phyloP scores from a whole-genome alignment of 1,140 invertebrate genomes.

The Gyrodactylus bullatarudis region DNA sequence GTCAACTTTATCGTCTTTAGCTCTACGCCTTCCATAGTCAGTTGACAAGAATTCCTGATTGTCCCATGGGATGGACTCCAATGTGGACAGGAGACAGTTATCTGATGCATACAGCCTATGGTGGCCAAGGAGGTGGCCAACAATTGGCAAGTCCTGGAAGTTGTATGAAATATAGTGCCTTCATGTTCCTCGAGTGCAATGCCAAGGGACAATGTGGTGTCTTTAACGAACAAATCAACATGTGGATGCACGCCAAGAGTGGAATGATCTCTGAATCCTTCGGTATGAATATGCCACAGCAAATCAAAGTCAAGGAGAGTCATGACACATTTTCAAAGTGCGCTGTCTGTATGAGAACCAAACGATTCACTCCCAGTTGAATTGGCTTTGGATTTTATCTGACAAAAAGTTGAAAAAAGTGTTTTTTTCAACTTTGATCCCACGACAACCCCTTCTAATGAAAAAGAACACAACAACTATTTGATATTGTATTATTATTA shows the following conservation, averaged over 20 bases:
- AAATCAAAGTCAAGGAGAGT: not conserved
- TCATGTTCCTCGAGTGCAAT: conserved; percentile 62
- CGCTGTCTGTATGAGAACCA: conserved; percentile 2
- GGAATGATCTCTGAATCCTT: not conserved
- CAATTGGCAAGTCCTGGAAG: conserved; percentile 61
- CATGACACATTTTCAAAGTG: conserved; percentile 1
- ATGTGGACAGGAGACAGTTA: conserved; percentile 92
- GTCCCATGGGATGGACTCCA: conserved; percentile 52
- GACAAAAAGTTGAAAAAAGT: too few relatives aligned
- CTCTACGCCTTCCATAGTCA: conserved; percentile 58
- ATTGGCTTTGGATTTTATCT: too few relatives aligned
- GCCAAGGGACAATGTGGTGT: conserved; percentile 11
- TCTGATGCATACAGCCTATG: conserved; percentile 35
- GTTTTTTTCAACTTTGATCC: too few relatives aligned
- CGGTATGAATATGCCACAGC: not conserved
- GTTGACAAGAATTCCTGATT: conserved; percentile 45
- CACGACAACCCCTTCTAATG: too few relatives aligned
- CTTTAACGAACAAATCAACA: not conserved
- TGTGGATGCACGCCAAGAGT: not conserved
- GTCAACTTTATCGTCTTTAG: not conserved
- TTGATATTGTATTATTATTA: too few relatives aligned
- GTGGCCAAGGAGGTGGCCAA: conserved; percentile 71
- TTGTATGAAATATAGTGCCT: conserved; percentile 65
- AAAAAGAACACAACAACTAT: not conserved
- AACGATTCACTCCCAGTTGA: too few relatives aligned